Base-by-base conservation (phyloP, 2,113 vertebrate genomes). In the Trachemys scripta region DNA sequence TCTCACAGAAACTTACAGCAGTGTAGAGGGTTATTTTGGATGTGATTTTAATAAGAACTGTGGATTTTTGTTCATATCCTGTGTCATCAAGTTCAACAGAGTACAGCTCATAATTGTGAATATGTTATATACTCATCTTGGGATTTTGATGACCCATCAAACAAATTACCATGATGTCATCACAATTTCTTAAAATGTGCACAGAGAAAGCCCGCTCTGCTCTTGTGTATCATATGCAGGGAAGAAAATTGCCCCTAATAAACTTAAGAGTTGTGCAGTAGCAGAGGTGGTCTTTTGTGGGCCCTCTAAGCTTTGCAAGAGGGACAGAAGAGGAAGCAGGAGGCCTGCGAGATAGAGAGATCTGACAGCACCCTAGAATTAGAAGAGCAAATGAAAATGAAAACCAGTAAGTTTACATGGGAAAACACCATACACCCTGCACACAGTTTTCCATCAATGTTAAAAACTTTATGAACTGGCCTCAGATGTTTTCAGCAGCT, bases 351-450 rank as follows among this genome's bases (percentile, higher is more conserved):
- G 86, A 90, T 54, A 85, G 57, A 91, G 84, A 95, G 82, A 54
- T 87, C 84, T 95, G 42, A 12, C 80, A 53, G 53, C 29, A 65
- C 65, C 81, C n/a, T 0, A 92, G 83, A 84, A 94, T 38, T 6
- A 90, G 53, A n/a, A 75, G 13, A 94, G 47, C 25, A 14, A 81
- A 88, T 81, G 84, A 57, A 95, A 96, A 87, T 12, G 27, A 95
- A 78, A 78, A 13, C 12, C 42, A 76, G 38, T 59, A 29, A 59
- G 27, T 76, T 6, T 76, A 42, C 72, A 76, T 76, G 72, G 72
- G 42, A 76, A 75, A 76, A 76, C 42, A 45, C 38, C 17, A 20
- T 22, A n/a, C n/a, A n/a, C 65, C 10, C 38, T 45, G 72, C 72
- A 24, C 65, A 35, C 24, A 27, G 42, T 29, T 47, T 78, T 78